These are phyloP conservation scores for Muscicapa striata DNA, from an alignment of 2,797 vertebrate genomes.

Conservation along the genomic window DNA sequence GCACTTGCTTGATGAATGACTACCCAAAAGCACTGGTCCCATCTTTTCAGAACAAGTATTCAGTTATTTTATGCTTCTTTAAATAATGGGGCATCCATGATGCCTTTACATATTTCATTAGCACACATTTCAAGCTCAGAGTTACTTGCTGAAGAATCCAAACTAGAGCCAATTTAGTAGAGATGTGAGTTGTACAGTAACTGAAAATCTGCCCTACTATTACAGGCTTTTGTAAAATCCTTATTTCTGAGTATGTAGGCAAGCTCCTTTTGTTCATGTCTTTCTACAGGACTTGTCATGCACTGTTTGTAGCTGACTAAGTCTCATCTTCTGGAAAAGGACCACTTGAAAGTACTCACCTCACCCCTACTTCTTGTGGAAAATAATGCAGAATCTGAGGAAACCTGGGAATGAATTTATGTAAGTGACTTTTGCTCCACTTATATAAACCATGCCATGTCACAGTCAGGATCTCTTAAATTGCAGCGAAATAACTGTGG, in stretches of 20 bases:
- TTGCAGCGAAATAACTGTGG: not conserved
- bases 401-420: not conserved
- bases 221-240: not conserved
- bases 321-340: not conserved
- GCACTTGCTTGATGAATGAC: not conserved
- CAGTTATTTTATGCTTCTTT: conserved; percentile 21
- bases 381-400: not conserved
- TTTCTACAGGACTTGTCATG: not conserved
- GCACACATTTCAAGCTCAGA: not conserved
- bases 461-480: not conserved
- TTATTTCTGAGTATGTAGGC: not conserved
- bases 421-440: not conserved
- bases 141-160: conserved; percentile 10
- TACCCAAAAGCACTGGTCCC: not conserved
- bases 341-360: not conserved
- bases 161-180: not conserved
- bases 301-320: not conserved
- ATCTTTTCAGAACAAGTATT: not conserved
- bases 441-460: not conserved
- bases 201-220: not conserved
- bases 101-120: conserved; percentile 44
- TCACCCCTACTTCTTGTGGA: not conserved
- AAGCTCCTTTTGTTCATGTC: not conserved
- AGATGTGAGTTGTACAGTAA: not conserved
- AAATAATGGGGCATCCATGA: not conserved